Conservation (phyloP, 1,140 invertebrate genomes). For the Ditylenchus dipsaci region DNA sequence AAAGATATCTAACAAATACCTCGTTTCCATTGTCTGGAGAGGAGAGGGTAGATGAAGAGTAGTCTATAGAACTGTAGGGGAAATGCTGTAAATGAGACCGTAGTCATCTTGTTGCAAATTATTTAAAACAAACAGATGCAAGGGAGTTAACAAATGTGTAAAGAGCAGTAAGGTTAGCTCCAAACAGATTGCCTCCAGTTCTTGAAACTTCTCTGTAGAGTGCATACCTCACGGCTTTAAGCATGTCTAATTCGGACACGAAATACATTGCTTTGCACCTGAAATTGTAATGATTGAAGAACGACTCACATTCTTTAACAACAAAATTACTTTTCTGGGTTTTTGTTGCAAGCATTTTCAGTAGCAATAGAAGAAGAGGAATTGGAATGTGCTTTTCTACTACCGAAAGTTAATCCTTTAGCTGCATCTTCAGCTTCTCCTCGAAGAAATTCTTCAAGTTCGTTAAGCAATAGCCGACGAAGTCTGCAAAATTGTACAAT, state of each 20-base stretch:
- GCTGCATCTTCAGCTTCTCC: slow-evolving; percentile 10
- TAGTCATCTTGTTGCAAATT: background rate
- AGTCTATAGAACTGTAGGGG: slow-evolving; percentile 37
- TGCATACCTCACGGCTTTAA: slow-evolving; percentile 51
- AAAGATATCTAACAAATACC: background rate
- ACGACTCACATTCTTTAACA: slow-evolving; percentile 9
- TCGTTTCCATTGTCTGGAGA: slow-evolving; percentile 27
- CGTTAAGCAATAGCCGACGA: slow-evolving; percentile 32
- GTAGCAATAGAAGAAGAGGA: background rate
- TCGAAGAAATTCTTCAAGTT: slow-evolving; percentile 33
- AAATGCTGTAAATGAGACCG: slow-evolving; percentile 50
- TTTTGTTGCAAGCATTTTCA: slow-evolving; percentile 25
- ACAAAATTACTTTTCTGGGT: slow-evolving; percentile 37
- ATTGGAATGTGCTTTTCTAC: background rate
- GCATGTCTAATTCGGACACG: slow-evolving; percentile 57
- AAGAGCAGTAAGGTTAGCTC: slow-evolving; percentile 51
- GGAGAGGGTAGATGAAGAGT: background rate
- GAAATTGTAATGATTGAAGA: slow-evolving; percentile 10
- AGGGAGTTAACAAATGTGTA: slow-evolving; percentile 51
- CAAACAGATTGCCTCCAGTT: slow-evolving; percentile 33
- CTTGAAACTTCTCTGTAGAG: slow-evolving; percentile 44
- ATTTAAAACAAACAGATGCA: slow-evolving; percentile 39
- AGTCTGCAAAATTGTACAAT: slow-evolving; percentile 23
- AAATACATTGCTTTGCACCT: slow-evolving; percentile 45
- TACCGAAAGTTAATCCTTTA: background rate